Base-by-base conservation (phyloP, 2,888 invertebrate genomes). In the Dioctria linearis region DNA sequence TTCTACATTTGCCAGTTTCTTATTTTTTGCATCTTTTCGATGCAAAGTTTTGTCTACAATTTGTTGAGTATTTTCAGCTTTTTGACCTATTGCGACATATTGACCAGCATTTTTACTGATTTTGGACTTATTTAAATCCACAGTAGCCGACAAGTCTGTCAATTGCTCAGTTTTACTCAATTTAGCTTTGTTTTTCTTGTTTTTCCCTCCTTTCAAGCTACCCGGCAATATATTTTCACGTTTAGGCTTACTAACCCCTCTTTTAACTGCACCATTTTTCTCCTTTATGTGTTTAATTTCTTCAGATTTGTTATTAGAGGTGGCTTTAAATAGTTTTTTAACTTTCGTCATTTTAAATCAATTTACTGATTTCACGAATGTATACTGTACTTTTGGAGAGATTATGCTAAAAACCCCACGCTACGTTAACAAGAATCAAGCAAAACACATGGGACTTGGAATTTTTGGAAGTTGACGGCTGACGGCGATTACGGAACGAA, bases 211-310 rank as follows among this genome's bases (percentile, higher is more conserved):
- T 6, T 51, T 39, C n/a, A 69, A 69, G 11, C 8, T 51, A 9
- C 37, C 51, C 39, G 51, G 51, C 51, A 69, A 51, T 69, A 49
- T 69, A 8, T 11, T 4, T 5, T 37, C 4, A 51, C 40, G 51
- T 51, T 69, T 39, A 8, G 51, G 9, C 51, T 69, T 69, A 5
- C 37, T 39, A 49, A 69, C 51, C 49, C 37, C 51, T 51, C 51
- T 51, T 49, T 8, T 3, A 4, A 46, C 11, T 46, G 25, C 25
- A 5, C 6, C 42, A 65, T 9, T 25, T 69, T 69, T 67, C 25
- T 3, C 46, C 25, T 40, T 4, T 3, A 0, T 13, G 9, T 9
- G 5, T 46, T 66, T 42, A 4, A 46, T 8, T 9, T 9, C 25
- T 67, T 67, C 13, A 9, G 25, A 11, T 67, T 46, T 5, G 5